Evolutionary conservation across 2,113 vertebrate genomes (phyloP).

Genomic region (Apistogramma diplotaenia): DNA sequence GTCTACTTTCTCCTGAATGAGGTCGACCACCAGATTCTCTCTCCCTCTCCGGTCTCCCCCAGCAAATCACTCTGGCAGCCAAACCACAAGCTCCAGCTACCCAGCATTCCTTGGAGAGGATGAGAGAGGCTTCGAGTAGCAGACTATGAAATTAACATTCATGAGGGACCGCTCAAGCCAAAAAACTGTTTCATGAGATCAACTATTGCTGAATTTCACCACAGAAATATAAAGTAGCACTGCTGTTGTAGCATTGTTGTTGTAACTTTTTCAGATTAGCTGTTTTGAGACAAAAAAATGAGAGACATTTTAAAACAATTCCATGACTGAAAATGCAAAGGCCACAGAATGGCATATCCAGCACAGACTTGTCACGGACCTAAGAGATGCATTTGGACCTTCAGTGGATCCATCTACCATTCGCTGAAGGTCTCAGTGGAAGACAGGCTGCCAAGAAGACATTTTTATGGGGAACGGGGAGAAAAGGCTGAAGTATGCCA

Average conservation of each 20-base stretch:
- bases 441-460: background rate
- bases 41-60: background rate
- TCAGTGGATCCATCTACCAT: background rate
- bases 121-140: conserved; percentile 30
- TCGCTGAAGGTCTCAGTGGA: background rate
- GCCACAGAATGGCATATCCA: background rate
- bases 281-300: background rate
- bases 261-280: background rate
- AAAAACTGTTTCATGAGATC: conserved; percentile 22
- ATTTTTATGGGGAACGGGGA: background rate
- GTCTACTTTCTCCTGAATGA: conserved; percentile 42
- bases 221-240: conserved; percentile 1
- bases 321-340: background rate
- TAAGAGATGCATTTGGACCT: background rate
- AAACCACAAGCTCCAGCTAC: conserved; percentile 63
- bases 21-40: conserved; percentile 41
- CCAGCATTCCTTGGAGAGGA: conserved; percentile 54
- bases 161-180: conserved; percentile 40
- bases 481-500: background rate
- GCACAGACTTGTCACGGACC: background rate
- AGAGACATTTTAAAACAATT: background rate
- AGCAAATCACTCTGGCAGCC: background rate
- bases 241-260: background rate
- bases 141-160: conserved; percentile 49
- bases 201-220: conserved; percentile 14